Evolutionary conservation across 2,888 invertebrate genomes (phyloP).

Genomic region (Tiliacea citrago): DNA sequence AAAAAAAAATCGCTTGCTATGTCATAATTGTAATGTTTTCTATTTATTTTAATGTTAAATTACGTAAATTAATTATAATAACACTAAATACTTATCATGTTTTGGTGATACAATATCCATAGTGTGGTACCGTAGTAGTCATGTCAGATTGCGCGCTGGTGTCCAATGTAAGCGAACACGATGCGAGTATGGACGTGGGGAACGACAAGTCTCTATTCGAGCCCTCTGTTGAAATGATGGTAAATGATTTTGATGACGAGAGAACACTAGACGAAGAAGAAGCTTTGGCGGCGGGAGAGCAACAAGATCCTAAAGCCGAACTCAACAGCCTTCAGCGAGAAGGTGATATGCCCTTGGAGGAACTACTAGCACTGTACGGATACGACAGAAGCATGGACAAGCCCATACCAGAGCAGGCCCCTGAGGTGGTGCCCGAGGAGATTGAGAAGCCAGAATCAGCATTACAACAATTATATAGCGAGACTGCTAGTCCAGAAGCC

Average conservation of each 20-base stretch:
- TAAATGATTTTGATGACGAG: constrained; percentile 99
- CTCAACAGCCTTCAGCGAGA: constrained; percentile 97
- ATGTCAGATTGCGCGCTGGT: constrained; percentile 91
- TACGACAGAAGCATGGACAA: constrained; percentile 90
- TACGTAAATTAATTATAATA: constrained; percentile 67
- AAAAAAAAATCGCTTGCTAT: constrained; percentile 73
- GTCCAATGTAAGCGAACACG: constrained; percentile 89
- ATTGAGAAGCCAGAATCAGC: constrained; percentile 87
- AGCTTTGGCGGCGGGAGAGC: constrained; percentile 96
- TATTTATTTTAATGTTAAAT: constrained; percentile 72
- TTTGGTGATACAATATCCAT: constrained; percentile 79
- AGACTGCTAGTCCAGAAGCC: constrained; percentile 84
- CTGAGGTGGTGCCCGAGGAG: constrained; percentile 83
- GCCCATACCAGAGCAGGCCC: constrained; percentile 77
- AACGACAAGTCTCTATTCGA: constrained; percentile 94
- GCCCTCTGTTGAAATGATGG: constrained; percentile 98
- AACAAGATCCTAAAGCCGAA: constrained; percentile 96
- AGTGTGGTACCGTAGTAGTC: constrained; percentile 83
- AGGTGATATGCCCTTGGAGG: constrained; percentile 99
- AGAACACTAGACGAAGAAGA: constrained; percentile 99
- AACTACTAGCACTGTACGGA: constrained; percentile 97
- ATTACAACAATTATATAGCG: constrained; percentile 85
- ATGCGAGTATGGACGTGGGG: constrained; percentile 90
- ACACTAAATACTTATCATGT: constrained; percentile 76
- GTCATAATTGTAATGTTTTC: constrained; percentile 78